Conservation (phyloP, 2,797 vertebrate genomes). For the Sciurus carolinensis region DNA sequence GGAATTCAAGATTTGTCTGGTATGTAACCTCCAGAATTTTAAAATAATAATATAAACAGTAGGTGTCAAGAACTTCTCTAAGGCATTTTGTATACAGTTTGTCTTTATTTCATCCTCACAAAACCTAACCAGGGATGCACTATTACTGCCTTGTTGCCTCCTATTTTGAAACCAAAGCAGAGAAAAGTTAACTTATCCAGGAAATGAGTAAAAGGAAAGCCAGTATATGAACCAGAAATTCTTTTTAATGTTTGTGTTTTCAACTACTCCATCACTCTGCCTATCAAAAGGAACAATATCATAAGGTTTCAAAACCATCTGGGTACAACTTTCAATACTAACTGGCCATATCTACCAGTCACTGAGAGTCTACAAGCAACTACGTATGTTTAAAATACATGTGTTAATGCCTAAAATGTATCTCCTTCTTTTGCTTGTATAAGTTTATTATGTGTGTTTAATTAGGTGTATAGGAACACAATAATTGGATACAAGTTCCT, state of each 20-base stretch:
- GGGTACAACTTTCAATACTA: background rate
- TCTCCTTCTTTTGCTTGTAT: background rate
- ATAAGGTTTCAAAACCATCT: background rate
- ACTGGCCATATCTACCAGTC: background rate
- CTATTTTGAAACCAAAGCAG: background rate
- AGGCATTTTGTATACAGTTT: background rate
- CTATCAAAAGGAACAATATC: background rate
- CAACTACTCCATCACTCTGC: background rate
- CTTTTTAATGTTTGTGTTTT: background rate
- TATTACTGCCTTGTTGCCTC: background rate
- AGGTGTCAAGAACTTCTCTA: background rate
- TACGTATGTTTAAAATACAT: background rate
- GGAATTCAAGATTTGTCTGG: background rate
- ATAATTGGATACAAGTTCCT: slow-evolving; percentile 47
- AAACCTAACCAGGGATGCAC: background rate
- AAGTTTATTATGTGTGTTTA: background rate
- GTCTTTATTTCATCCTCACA: background rate
- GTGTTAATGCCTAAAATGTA: background rate
- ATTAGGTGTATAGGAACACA: background rate
- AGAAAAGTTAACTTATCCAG: background rate
- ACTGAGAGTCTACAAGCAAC: background rate
- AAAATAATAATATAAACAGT: background rate
- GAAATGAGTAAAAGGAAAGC: background rate
- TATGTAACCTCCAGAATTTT: slow-evolving; percentile 4
- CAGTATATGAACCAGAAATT: slow-evolving; percentile 34